Percentiles rank a stretch among this genome's conserved stretches.
phyloP scores from a whole-genome alignment of 2,113 vertebrate species.

The Ptilonorhynchus violaceus region DNA sequence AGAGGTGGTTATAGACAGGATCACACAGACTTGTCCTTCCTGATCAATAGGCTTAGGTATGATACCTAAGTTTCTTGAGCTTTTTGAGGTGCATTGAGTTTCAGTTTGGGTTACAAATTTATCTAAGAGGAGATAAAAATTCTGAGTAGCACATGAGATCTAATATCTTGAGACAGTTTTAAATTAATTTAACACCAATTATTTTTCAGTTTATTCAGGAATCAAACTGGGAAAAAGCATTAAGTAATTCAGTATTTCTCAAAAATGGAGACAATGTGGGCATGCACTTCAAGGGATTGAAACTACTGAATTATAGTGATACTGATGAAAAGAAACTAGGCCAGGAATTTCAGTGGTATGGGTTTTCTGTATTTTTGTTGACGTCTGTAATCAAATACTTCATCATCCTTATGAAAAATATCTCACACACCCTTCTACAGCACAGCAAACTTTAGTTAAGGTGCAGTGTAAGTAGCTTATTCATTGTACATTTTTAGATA shows the following conservation, averaged over 20 bases:
- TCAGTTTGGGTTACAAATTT: not conserved
- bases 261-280: not conserved
- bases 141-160: not conserved
- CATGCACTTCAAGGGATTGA: not conserved
- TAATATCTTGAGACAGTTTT: not conserved
- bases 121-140: not conserved
- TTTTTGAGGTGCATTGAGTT: not conserved
- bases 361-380: not conserved
- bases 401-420: not conserved
- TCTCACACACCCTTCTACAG: not conserved
- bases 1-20: not conserved
- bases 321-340: not conserved
- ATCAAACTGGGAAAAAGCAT: not conserved
- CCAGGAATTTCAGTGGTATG: not conserved
- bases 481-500: not conserved
- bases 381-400: not conserved
- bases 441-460: not conserved
- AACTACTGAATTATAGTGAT: not conserved
- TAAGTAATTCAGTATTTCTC: not conserved
- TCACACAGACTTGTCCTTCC: not conserved
- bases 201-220: not conserved
- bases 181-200: not conserved
- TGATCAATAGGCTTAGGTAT: not conserved
- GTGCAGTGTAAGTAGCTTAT: not conserved
- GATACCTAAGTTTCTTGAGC: not conserved